Base-by-base conservation (phyloP, 2,797 vertebrate species). In the Myiothlypis chrysogaster region DNA sequence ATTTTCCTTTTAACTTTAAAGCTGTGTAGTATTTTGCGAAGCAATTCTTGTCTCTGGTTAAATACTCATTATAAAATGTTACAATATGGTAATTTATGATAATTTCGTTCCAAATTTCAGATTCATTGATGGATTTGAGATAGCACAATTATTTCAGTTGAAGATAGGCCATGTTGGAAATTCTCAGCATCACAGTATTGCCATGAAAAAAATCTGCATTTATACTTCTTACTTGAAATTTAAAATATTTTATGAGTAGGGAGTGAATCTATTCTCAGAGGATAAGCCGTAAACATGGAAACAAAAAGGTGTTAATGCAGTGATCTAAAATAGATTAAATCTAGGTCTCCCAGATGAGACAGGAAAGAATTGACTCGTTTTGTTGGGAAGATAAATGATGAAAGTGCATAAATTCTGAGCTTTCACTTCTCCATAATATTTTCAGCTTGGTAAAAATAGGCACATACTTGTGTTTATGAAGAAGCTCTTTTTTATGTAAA, bases 311-410 rank as follows among this genome's bases (percentile, higher is more conserved):
- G 92, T 86, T 93, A 91, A 83, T 78, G 91, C 89, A 52, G n/a
- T 71, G 80, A 76, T 83, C 89, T 91, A 93, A 96, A 96, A 93
- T 88, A 96, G 92, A 88, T 79, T 71, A 64, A 95, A 95, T 95
- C 79, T 94, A 86, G 87, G 87, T 96, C 91, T 96, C 41, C 76
- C 37, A 66, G 39, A 79, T 84, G 77, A 73, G 56, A 72, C 80
- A 44, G 44, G 37, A 53, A 88, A 60, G 55, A 52, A 92, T 83
- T 13, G 4, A 39, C n/a, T 80, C 12, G 11, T 83, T 95, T 76
- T 71, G 22, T 88, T 80, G 47, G 70, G 68, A 69, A 87, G 69
- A 88, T 69, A 81, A 83, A 73, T 73, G 41, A 86, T 90, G 73
- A 83, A 96, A 94, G 56, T 37, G 60, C 83, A 87, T 83, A 56